Evolutionary conservation across 37 sponge, comb jelly and placozoan genomes (phyloP).

Genomic region (Diacarnus erythraeanus): DNA sequence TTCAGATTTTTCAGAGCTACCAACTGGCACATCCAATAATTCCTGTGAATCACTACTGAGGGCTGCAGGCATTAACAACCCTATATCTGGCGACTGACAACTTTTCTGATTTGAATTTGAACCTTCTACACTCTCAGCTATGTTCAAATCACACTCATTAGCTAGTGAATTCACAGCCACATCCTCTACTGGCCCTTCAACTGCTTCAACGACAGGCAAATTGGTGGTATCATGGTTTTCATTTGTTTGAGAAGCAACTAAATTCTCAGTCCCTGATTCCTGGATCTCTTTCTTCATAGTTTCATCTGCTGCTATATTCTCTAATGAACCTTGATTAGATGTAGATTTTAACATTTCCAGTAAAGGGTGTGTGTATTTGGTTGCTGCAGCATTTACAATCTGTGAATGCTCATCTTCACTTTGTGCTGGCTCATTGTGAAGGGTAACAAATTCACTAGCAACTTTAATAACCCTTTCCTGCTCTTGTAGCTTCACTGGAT

Average conservation of each 20-base stretch:
- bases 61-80: background rate
- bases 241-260: background rate
- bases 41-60: background rate
- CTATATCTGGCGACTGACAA: background rate
- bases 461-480: background rate
- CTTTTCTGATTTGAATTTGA: background rate
- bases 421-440: constrained; percentile 7
- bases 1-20: too few relatives aligned
- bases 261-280: background rate
- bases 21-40: too few relatives aligned
- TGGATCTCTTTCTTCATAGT: too few relatives aligned
- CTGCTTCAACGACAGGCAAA: too few relatives aligned
- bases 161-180: too few relatives aligned
- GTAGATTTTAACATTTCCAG: background rate
- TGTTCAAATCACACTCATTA: background rate
- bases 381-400: constrained; percentile 10
- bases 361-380: background rate
- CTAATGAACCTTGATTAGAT: background rate
- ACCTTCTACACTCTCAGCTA: background rate
- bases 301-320: background rate
- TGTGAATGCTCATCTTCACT: background rate
- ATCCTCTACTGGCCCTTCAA: too few relatives aligned
- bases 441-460: background rate
- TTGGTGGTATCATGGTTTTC: background rate
- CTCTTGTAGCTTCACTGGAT: constrained; percentile 12